These are phyloP conservation scores for Popillia japonica DNA, from an alignment of 1,140 invertebrate species.

Conservation along the genomic window DNA sequence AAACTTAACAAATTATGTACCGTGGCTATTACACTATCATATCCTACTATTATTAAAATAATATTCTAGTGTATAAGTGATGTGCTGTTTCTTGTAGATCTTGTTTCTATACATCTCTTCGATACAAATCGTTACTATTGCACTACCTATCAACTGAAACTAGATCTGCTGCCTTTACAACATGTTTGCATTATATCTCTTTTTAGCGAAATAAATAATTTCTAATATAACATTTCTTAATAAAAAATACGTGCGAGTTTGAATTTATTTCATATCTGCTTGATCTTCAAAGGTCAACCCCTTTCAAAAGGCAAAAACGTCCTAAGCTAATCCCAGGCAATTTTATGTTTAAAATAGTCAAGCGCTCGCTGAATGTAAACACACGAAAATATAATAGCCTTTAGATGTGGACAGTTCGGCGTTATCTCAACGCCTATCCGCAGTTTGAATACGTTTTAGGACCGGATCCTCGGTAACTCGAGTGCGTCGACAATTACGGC, in stretches of 20 bases:
- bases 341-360: slow-evolving; percentile 37
- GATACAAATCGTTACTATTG: too few relatives aligned
- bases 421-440: slow-evolving; percentile 40
- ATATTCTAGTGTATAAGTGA: too few relatives aligned
- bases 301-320: neutral
- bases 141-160: too few relatives aligned
- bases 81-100: too few relatives aligned
- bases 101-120: too few relatives aligned
- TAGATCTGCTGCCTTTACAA: too few relatives aligned
- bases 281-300: slow-evolving; percentile 5
- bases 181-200: too few relatives aligned
- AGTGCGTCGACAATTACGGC: slow-evolving; percentile 46
- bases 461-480: slow-evolving; percentile 34
- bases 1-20: too few relatives aligned
- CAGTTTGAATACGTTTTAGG: slow-evolving; percentile 46
- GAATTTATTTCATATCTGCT: neutral
- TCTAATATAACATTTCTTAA: too few relatives aligned
- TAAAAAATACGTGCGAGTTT: neutral
- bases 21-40: too few relatives aligned
- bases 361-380: slow-evolving; percentile 40
- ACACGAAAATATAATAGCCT: slow-evolving; percentile 47
- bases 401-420: slow-evolving; percentile 48
- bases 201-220: too few relatives aligned
- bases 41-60: too few relatives aligned
- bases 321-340: slow-evolving; percentile 16